Evolutionary conservation across 2,888 invertebrate genomes (phyloP).

Genomic region (Cheilosia vernalis): DNA sequence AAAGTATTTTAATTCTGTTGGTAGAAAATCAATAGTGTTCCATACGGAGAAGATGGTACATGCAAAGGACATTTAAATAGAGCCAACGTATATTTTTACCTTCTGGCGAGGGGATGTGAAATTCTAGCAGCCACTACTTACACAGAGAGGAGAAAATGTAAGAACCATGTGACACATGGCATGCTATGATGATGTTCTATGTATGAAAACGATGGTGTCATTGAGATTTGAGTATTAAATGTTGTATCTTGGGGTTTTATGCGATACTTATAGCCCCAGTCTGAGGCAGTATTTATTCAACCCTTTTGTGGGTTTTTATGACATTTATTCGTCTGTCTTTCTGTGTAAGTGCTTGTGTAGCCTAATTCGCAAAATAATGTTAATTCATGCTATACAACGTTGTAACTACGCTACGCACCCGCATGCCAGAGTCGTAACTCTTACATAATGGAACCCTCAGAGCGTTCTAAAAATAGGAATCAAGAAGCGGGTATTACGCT

Average conservation of each 20-base stretch:
- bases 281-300: slow-evolving; percentile 49
- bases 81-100: slow-evolving; percentile 30
- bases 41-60: slow-evolving; percentile 21
- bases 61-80: slow-evolving; percentile 39
- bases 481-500: background rate
- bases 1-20: slow-evolving; percentile 8
- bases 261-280: slow-evolving; percentile 40
- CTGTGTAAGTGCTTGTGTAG: slow-evolving; percentile 20
- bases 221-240: slow-evolving; percentile 56
- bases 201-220: slow-evolving; percentile 25
- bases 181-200: slow-evolving; percentile 7
- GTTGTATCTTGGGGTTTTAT: slow-evolving; percentile 60
- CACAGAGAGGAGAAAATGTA: slow-evolving; percentile 9
- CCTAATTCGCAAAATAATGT: slow-evolving; percentile 65
- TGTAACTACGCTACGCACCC: slow-evolving; percentile 8
- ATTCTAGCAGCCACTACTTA: slow-evolving; percentile 35
- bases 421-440: background rate
- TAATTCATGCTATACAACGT: slow-evolving; percentile 58
- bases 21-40: slow-evolving; percentile 60
- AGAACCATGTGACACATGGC: slow-evolving; percentile 52
- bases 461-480: background rate
- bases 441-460: slow-evolving; percentile 18
- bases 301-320: slow-evolving; percentile 50
- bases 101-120: slow-evolving; percentile 8
- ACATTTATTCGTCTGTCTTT: slow-evolving; percentile 25